These are phyloP conservation scores for Yponomeuta cagnagella DNA, from an alignment of 2,888 invertebrate species.

Conservation along the genomic window DNA sequence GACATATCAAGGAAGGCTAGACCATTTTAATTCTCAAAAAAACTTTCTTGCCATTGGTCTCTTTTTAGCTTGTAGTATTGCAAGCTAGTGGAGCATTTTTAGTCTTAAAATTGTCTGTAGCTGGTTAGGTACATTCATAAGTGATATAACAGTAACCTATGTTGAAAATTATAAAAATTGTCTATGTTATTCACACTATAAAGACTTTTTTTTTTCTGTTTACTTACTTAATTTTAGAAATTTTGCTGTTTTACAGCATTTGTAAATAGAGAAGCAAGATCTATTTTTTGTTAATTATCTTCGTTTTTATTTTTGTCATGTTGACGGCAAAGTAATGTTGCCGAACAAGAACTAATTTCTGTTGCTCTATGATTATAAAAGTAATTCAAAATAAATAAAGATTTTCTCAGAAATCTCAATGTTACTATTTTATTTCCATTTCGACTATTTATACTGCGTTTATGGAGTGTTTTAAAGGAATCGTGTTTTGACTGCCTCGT, in stretches of 20 bases:
- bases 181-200: constrained; percentile 31
- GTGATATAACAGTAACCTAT: constrained; percentile 20
- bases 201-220: constrained; percentile 32
- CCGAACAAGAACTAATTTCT: constrained; percentile 50
- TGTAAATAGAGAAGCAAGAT: constrained; percentile 56
- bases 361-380: constrained; percentile 54
- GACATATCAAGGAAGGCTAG: constrained; percentile 13
- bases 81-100: constrained; percentile 74
- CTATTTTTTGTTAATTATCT: constrained; percentile 64
- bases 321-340: constrained; percentile 35
- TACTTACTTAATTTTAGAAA: constrained; percentile 20
- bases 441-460: not conserved
- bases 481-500: too few species aligned
- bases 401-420: constrained; percentile 35
- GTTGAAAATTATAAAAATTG: constrained; percentile 35
- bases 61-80: constrained; percentile 58
- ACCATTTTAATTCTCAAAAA: not conserved
- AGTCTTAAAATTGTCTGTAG: constrained; percentile 62
- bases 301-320: constrained; percentile 57
- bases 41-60: constrained; percentile 26
- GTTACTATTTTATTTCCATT: not conserved
- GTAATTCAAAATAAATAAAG: constrained; percentile 46
- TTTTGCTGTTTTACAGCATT: constrained; percentile 33
- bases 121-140: constrained; percentile 40
- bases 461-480: too few species aligned